phyloP scores from a whole-genome alignment of 2,888 invertebrate genomes.

The Magallana nippona region DNA sequence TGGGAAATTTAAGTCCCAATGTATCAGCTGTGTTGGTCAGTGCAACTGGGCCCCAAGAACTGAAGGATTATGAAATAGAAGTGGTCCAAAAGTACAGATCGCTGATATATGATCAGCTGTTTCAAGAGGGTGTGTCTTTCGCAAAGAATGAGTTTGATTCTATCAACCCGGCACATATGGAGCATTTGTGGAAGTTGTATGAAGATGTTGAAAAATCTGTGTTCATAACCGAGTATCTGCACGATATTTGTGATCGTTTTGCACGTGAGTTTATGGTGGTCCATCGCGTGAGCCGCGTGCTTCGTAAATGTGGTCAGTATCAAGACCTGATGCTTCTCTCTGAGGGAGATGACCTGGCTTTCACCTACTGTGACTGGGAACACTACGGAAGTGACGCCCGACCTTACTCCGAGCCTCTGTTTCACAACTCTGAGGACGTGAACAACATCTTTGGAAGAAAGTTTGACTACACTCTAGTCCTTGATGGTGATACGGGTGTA shows the following conservation, averaged over 20 bases:
- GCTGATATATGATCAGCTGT: conserved; percentile 67
- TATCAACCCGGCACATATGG: conserved; percentile 63
- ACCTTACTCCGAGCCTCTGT: conserved; percentile 66
- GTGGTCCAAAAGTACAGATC: conserved; percentile 68
- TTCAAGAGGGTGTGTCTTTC: conserved; percentile 68
- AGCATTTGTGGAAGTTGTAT: conserved; percentile 69
- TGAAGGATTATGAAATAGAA: conserved; percentile 67
- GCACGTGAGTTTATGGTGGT: conserved; percentile 73
- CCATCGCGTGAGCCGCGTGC: conserved; percentile 70
- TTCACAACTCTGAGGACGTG: conserved; percentile 70
- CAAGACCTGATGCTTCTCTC: conserved; percentile 75
- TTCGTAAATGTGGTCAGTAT: conserved; percentile 75
- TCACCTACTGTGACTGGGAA: conserved; percentile 67
- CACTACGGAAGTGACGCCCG: conserved; percentile 69
- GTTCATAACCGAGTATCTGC: conserved; percentile 70
- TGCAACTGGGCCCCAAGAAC: conserved; percentile 66
- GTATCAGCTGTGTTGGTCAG: conserved; percentile 71
- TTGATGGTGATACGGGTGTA: conserved; percentile 73
- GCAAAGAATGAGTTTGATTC: conserved; percentile 62
- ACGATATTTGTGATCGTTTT: conserved; percentile 69
- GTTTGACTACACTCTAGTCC: conserved; percentile 73
- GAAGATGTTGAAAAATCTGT: conserved; percentile 61
- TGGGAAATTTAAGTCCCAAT: conserved; percentile 70
- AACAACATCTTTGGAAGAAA: conserved; percentile 69
- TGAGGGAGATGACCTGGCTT: conserved; percentile 70